These are phyloP conservation scores for Spialia ferax DNA, from an alignment of 2,888 invertebrate species.

Conservation along the genomic window DNA sequence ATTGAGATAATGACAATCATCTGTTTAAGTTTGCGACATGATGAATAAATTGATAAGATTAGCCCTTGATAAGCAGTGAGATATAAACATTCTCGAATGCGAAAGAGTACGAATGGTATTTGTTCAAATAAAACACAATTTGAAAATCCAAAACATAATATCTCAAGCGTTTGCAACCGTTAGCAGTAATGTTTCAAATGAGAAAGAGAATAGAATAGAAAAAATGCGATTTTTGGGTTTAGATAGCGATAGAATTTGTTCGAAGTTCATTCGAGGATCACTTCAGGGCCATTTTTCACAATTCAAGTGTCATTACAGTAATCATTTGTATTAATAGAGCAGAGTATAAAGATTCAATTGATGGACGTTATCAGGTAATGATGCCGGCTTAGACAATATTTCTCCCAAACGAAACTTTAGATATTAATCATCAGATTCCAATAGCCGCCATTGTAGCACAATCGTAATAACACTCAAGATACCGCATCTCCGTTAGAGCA, in stretches of 20 bases:
- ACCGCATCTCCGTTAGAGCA: constrained; percentile 24
- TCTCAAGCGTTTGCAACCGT: too few relatives aligned
- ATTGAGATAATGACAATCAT: neutral
- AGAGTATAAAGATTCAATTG: neutral
- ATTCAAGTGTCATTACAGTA: neutral
- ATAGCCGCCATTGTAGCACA: constrained; percentile 27
- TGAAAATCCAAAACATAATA: too few relatives aligned
- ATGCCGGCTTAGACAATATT: neutral
- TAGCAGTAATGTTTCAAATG: too few relatives aligned
- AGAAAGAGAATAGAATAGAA: too few relatives aligned
- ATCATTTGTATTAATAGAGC: neutral
- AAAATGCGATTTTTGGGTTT: too few relatives aligned
- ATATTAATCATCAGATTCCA: constrained; percentile 34
- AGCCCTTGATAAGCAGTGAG: neutral
- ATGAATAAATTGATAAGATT: constrained; percentile 6
- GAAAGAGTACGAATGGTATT: neutral
- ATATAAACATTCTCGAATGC: neutral
- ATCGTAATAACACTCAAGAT: constrained; percentile 27
- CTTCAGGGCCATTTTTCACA: too few relatives aligned
- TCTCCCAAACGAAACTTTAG: constrained; percentile 13
- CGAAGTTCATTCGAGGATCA: too few relatives aligned
- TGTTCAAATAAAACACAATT: neutral
- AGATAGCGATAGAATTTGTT: too few relatives aligned
- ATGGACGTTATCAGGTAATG: neutral
- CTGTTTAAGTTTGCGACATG: neutral